A percentile compares a stretch with the other conserved stretches of the same genome.
Conservation (phyloP, 2,888 invertebrate species). For the Cephus spinipes region DNA sequence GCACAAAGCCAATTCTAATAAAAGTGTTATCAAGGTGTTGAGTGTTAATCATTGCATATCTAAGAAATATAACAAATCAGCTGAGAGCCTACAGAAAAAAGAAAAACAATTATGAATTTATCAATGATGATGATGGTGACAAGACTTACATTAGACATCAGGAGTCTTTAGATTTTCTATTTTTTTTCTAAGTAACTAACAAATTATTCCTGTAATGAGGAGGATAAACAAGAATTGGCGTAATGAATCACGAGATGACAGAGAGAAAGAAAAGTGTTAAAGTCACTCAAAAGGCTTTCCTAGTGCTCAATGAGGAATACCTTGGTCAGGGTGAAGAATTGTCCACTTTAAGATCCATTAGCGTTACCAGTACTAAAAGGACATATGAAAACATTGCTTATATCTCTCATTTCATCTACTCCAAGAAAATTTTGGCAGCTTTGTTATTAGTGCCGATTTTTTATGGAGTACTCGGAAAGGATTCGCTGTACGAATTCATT, state of each 20-base stretch:
- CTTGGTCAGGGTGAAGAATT: slow-evolving; percentile 45
- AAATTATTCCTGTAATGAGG: not conserved
- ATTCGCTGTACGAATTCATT: slow-evolving; percentile 41
- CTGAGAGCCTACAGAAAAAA: not conserved
- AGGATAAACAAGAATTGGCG: not conserved
- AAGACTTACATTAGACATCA: not conserved
- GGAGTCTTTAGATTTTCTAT: not conserved
- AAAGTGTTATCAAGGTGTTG: not conserved
- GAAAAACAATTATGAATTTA: not conserved
- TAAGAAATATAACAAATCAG: not conserved
- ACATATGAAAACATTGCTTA: slow-evolving; percentile 22
- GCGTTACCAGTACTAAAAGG: slow-evolving; percentile 12
- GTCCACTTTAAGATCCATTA: slow-evolving; percentile 40
- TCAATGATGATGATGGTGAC: not conserved
- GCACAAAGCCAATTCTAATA: not conserved
- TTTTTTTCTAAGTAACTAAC: not conserved
- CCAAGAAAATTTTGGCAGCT: slow-evolving; percentile 28
- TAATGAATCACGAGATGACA: slow-evolving; percentile 30
- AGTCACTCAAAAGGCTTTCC: slow-evolving; percentile 43
- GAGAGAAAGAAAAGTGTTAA: slow-evolving; percentile 34
- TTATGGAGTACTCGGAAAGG: slow-evolving; percentile 42
- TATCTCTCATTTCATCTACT: slow-evolving; percentile 19
- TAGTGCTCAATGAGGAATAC: slow-evolving; percentile 43
- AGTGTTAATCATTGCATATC: not conserved
- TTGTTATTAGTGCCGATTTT: slow-evolving; percentile 43